These are phyloP conservation scores for Tryphoninae sp. DNA, from an alignment of 2,888 invertebrate species.

Conservation along the genomic window DNA sequence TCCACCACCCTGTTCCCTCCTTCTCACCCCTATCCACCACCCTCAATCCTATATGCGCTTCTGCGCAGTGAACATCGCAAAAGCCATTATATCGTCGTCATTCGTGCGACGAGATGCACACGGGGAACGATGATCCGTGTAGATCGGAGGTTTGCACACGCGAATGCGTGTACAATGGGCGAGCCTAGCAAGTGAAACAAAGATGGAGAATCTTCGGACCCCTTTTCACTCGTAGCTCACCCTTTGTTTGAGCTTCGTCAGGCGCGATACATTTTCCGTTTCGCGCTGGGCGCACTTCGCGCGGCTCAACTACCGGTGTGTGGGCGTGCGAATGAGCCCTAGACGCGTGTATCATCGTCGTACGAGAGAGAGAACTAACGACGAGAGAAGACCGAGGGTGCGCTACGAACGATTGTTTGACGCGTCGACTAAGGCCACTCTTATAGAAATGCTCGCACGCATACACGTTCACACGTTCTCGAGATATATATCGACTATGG, in stretches of 20 bases:
- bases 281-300: conserved; percentile 68
- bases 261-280: conserved; percentile 78
- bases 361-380: conserved; percentile 23
- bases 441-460: conserved; percentile 65
- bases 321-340: background rate
- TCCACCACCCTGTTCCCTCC: background rate
- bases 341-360: conserved; percentile 8
- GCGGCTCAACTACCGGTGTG: conserved; percentile 39
- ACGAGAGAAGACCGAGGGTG: conserved; percentile 48
- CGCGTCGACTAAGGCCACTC: conserved; percentile 64
- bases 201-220: conserved; percentile 64
- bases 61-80: conserved; percentile 21
- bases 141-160: conserved; percentile 23
- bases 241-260: conserved; percentile 79
- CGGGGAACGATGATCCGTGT: conserved; percentile 47
- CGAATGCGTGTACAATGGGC: conserved; percentile 1
- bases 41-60: conserved; percentile 6
- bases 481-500: background rate
- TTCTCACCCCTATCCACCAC: background rate
- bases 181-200: conserved; percentile 7
- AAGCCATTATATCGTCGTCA: conserved; percentile 16
- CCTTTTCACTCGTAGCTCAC: conserved; percentile 67
- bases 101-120: conserved; percentile 21
- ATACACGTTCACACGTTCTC: background rate
- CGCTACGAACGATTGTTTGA: conserved; percentile 76